A percentile compares a stretch with the other conserved stretches of the same genome.
Conservation (phyloP, 2,888 invertebrate species). For the Hipparchia semele region DNA sequence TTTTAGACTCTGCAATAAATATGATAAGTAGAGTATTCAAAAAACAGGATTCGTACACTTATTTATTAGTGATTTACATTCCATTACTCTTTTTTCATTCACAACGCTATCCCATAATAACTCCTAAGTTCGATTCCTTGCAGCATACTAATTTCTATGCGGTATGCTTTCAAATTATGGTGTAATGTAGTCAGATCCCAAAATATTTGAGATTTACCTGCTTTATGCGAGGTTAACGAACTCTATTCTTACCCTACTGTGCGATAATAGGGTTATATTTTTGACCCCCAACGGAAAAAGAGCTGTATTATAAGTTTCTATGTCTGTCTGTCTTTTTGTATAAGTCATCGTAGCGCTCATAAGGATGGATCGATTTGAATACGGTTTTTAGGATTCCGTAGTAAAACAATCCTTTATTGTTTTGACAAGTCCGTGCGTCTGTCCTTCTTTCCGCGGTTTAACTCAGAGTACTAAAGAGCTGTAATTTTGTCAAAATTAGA, state of each 20-base stretch:
- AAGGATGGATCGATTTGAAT: no score
- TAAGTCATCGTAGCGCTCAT: no score
- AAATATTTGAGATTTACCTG: not conserved
- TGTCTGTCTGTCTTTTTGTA: no score
- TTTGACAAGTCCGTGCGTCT: no score
- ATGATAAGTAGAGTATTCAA: not conserved
- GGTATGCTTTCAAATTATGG: slow-evolving; percentile 4
- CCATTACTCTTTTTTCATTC: slow-evolving; percentile 30
- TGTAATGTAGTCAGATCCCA: not conserved
- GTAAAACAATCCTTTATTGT: no score
- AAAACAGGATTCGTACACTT: not conserved
- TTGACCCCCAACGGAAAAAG: no score
- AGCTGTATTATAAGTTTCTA: no score
- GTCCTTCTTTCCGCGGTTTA: no score
- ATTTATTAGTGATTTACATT: slow-evolving; percentile 24
- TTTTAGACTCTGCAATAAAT: not conserved
- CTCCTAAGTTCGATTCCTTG: slow-evolving; percentile 3
- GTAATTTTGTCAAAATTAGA: no score
- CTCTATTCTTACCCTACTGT: not conserved
- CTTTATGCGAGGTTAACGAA: not conserved
- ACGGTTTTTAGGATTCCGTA: no score
- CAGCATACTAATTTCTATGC: slow-evolving; percentile 20
- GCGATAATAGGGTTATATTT: no score
- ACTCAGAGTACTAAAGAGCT: no score
- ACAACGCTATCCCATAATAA: slow-evolving; percentile 8